phyloP scores from a whole-genome alignment of 1,140 invertebrate species.

The Ostrea denselamellosa region DNA sequence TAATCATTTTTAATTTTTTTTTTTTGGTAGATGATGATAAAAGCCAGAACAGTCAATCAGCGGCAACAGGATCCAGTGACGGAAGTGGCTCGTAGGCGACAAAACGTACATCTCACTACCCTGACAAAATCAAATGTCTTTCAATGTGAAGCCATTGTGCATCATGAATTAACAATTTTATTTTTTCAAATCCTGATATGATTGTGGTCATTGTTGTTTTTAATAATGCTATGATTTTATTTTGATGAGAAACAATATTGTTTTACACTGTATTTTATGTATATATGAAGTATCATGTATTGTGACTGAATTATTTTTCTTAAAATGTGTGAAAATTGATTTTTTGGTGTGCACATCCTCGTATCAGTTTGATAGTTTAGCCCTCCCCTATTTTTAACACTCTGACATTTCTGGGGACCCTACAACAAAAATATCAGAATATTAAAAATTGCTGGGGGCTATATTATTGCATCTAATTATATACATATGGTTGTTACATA shows the following conservation, averaged over 20 bases:
- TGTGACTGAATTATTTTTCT: neutral
- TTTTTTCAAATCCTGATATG: neutral
- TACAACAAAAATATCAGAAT: no score
- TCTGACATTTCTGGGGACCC: no score
- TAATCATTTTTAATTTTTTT: neutral
- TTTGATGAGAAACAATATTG: neutral
- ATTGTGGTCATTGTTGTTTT: neutral
- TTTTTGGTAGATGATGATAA: constrained; percentile 5
- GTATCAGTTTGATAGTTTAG: no score
- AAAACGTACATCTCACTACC: constrained; percentile 30
- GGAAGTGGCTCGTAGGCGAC: neutral
- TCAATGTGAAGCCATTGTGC: neutral
- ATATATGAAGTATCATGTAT: neutral
- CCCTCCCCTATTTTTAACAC: no score
- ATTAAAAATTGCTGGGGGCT: no score
- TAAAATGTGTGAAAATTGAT: neutral
- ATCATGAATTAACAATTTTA: neutral
- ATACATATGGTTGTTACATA: no score
- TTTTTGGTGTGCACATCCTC: neutral
- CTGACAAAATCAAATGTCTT: neutral
- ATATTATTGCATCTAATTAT: no score
- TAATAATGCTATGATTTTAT: neutral
- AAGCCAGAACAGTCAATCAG: neutral
- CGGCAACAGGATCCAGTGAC: neutral
- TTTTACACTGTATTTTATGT: neutral